phyloP scores from a whole-genome alignment of 1,140 invertebrate species.

The Camponotus floridanus region DNA sequence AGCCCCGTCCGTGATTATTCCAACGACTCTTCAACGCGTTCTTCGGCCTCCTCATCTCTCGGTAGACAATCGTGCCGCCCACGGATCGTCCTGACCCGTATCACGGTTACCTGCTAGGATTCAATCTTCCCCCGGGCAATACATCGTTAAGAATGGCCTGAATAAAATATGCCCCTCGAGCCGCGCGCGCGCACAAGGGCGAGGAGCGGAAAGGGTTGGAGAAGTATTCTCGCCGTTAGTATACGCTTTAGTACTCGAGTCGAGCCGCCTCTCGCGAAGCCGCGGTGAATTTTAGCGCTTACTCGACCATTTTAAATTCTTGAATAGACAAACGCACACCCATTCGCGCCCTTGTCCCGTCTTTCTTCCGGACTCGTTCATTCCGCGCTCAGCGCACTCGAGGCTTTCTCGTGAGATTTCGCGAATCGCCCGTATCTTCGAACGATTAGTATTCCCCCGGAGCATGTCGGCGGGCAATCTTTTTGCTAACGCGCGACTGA shows the following conservation, averaged over 20 bases:
- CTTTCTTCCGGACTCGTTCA: slow-evolving; percentile 5
- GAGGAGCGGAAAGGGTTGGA: slow-evolving; percentile 21
- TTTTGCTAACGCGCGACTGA: slow-evolving; percentile 53
- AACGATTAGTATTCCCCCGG: slow-evolving; percentile 71
- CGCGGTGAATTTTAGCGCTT: slow-evolving; percentile 77
- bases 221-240: slow-evolving; percentile 43
- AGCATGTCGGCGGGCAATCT: slow-evolving; percentile 51
- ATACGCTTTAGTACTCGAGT: slow-evolving; percentile 45
- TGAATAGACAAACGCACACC: slow-evolving; percentile 70
- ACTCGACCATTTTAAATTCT: slow-evolving; percentile 78
- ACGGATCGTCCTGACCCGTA: slow-evolving; percentile 5
- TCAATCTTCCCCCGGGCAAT: slow-evolving; percentile 57
- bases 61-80: neutral
- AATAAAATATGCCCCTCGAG: slow-evolving; percentile 58
- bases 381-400: slow-evolving; percentile 6
- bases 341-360: slow-evolving; percentile 51
- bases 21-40: slow-evolving; percentile 2
- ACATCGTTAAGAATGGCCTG: slow-evolving; percentile 40
- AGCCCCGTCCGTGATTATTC: slow-evolving; percentile 60
- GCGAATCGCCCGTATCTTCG: slow-evolving; percentile 2
- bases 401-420: slow-evolving; percentile 34
- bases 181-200: neutral
- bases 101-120: slow-evolving; percentile 25
- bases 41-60: neutral
- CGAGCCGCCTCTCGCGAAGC: slow-evolving; percentile 48